Base-by-base conservation (phyloP, 2,113 vertebrate species). In the Halcyon malimbica region DNA sequence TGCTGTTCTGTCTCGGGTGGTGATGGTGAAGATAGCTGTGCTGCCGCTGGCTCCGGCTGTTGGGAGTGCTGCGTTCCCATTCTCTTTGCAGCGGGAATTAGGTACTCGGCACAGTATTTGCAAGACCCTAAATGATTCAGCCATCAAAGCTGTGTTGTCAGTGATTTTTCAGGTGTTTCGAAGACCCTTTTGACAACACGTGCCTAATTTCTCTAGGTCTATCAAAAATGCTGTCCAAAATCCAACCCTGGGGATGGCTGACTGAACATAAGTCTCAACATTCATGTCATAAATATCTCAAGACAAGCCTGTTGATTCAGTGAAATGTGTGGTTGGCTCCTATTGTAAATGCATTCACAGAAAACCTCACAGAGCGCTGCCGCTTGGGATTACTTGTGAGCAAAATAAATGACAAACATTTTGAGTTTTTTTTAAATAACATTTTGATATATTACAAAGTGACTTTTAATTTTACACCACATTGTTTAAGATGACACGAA, bases 261-360 rank as follows among this genome's bases (percentile, higher is more conserved):
- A 42, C 95, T 88, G 67, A 96, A 95, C 93, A 94, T 92, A 96
- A 97, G 95, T 94, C 94, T 90, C 78, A 91, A 12, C 68, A 5
- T 83, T 83, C 75, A 3, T 77, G 93, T 96, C 96, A 88, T 97
- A 96, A 96, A 97, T 97, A 96, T 87, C 67, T 93, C 0, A 6
- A 86, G 90, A 89, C 92, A 83, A 95, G 89, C 57, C 86, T 93
- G 85, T 94, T 92, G 85, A 97, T 94, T 96, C 96, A 94, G 65
- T 84, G 91, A 94, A 93, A 93, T 95, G 94, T 95, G 91, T 89
- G 91, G 95, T 96, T 95, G 96, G 91, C 90, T 97, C 77, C 93
- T 91, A 93, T 94, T 96, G 91, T 87, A 93, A 93, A 87, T 82
- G 96, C 86, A 96, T 91, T 90, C 90, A 89, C 81, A 96, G 95